Evolutionary conservation across 1,140 invertebrate species (phyloP).

Genomic region (Melanaphis sacchari): DNA sequence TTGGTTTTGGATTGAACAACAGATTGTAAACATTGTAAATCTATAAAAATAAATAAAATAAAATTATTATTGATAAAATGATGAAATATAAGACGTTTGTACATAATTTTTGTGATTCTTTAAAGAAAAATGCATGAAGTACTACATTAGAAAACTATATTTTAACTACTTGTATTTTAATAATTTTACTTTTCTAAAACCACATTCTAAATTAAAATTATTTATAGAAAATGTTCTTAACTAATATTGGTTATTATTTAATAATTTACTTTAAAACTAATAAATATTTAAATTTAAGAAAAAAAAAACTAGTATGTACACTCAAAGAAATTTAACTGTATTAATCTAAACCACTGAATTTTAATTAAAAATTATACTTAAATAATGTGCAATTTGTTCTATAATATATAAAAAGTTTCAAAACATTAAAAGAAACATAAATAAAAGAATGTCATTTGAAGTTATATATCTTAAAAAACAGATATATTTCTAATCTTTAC

Average conservation of each 20-base stretch:
- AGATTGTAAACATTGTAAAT: conserved; percentile 75
- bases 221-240: not conserved
- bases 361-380: not conserved
- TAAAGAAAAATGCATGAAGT: not conserved
- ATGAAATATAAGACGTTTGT: not conserved
- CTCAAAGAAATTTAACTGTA: not conserved
- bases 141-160: not conserved
- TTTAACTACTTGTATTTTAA: not conserved
- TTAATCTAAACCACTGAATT: not conserved
- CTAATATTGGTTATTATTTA: not conserved
- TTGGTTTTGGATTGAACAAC: conserved; percentile 70
- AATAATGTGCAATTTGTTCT: not conserved
- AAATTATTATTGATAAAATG: not conserved
- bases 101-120: not conserved
- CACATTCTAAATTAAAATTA: not conserved
- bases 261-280: not conserved
- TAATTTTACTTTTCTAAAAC: not conserved
- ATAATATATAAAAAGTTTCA: not conserved
- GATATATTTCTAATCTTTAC: too few species aligned
- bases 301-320: too few species aligned
- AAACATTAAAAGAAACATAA: not conserved
- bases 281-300: not conserved
- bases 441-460: not conserved
- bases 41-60: not conserved
- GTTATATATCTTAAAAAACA: too few species aligned